A percentile compares a stretch with the other conserved stretches of the same genome.
phyloP scores from a whole-genome alignment of 2,113 vertebrate genomes.

The Coreoperca whiteheadi region DNA sequence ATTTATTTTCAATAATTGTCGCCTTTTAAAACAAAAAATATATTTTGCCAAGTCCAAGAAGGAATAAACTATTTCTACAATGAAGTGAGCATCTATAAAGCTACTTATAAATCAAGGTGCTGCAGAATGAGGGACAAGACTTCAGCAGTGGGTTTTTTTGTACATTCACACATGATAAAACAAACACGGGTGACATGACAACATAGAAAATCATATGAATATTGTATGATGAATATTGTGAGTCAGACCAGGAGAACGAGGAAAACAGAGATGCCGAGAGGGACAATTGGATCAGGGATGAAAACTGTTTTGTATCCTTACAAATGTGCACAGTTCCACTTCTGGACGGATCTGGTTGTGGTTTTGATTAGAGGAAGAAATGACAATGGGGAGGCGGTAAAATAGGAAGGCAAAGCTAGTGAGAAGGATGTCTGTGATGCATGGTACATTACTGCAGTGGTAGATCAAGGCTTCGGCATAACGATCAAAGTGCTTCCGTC shows the following conservation, averaged over 20 bases:
- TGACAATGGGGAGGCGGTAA: neutral
- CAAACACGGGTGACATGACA: neutral
- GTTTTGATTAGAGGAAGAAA: slow-evolving; percentile 32
- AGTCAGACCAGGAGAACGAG: neutral
- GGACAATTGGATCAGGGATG: neutral
- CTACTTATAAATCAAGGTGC: neutral
- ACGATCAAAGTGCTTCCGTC: slow-evolving; percentile 76
- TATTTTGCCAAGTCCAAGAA: neutral
- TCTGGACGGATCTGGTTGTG: neutral
- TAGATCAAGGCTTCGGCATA: slow-evolving; percentile 63
- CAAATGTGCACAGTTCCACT: neutral
- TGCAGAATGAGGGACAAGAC: neutral
- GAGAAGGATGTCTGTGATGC: slow-evolving; percentile 23
- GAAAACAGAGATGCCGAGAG: neutral
- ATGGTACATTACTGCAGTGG: slow-evolving; percentile 53
- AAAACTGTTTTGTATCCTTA: neutral
- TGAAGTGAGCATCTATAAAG: neutral
- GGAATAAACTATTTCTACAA: neutral
- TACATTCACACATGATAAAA: slow-evolving; percentile 8
- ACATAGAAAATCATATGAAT: neutral
- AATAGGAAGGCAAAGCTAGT: slow-evolving; percentile 24
- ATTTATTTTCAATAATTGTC: neutral
- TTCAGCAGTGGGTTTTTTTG: neutral
- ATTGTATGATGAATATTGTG: neutral
- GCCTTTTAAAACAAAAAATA: neutral